phyloP scores from a whole-genome alignment of 1,140 invertebrate species.

The Orchesella cincta region DNA sequence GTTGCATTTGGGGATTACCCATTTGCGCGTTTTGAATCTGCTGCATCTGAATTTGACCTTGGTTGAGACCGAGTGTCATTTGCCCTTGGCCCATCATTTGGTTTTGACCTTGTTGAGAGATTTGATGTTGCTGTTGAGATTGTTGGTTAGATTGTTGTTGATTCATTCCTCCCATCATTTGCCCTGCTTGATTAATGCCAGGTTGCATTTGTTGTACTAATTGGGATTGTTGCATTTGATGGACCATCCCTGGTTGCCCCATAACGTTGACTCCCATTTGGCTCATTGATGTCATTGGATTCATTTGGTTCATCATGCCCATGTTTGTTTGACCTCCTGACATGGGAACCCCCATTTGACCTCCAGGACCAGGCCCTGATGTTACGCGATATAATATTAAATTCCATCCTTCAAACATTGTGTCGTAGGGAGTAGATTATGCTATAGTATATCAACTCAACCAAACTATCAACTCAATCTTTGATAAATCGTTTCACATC shows the following conservation, averaged over 20 bases:
- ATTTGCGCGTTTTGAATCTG: conserved; percentile 31
- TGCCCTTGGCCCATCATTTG: conserved; percentile 46
- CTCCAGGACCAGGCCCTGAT: not conserved
- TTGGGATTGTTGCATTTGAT: conserved; percentile 36
- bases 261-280: conserved; percentile 26
- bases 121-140: conserved; percentile 35
- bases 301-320: conserved; percentile 39
- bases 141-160: conserved; percentile 28
- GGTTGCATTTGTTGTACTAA: conserved; percentile 29
- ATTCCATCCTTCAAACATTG: too few relatives aligned
- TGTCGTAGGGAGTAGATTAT: too few relatives aligned
- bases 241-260: conserved; percentile 34
- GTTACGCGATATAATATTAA: not conserved
- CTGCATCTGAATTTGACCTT: conserved; percentile 49
- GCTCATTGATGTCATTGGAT: not conserved
- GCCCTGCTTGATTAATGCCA: conserved; percentile 11
- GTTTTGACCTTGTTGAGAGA: conserved; percentile 41
- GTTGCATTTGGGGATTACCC: conserved; percentile 43
- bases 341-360: conserved; percentile 38
- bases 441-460: too few relatives aligned
- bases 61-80: conserved; percentile 38
- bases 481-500: too few relatives aligned
- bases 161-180: conserved; percentile 37
- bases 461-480: too few relatives aligned
- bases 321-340: conserved; percentile 27